These are phyloP conservation scores for Acleris laterana DNA, from an alignment of 2,888 invertebrate species.

Conservation along the genomic window DNA sequence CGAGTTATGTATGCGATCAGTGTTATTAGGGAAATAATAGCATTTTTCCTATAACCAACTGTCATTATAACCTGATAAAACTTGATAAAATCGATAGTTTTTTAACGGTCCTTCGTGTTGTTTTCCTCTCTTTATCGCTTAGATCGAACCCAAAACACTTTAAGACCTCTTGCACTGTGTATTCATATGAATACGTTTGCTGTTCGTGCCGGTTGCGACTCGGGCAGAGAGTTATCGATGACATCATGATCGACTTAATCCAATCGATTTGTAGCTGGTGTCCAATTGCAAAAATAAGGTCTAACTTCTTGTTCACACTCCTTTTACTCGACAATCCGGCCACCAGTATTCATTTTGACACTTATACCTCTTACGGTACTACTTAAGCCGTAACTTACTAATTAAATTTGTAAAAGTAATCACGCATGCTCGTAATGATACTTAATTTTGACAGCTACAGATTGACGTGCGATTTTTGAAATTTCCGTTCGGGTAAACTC, in stretches of 20 bases:
- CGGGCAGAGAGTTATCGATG: constrained; percentile 15
- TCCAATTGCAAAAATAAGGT: constrained; percentile 12
- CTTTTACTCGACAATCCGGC: constrained; percentile 22
- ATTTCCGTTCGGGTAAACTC: constrained; percentile 33
- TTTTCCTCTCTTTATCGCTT: too few species aligned
- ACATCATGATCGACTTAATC: constrained; percentile 12
- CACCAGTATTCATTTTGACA: constrained; percentile 37
- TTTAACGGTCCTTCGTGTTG: too few species aligned
- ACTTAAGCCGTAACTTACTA: constrained; percentile 47
- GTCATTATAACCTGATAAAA: too few species aligned
- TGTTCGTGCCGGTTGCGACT: neutral
- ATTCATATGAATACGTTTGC: too few species aligned
- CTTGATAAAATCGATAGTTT: too few species aligned
- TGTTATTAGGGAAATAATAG: too few species aligned
- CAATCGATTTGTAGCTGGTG: constrained; percentile 11
- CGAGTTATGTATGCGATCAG: too few species aligned
- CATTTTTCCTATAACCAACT: too few species aligned
- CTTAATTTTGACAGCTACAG: constrained; percentile 42
- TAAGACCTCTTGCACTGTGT: too few species aligned
- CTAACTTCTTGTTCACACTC: constrained; percentile 22
- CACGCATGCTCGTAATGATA: constrained; percentile 43
- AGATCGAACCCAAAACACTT: too few species aligned
- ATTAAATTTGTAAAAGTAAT: constrained; percentile 55
- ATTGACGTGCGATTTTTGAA: constrained; percentile 52
- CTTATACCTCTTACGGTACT: constrained; percentile 42